A percentile compares a stretch with the other conserved stretches of the same genome.
These are phyloP conservation scores for Labrus mixtus DNA, from an alignment of 2,113 vertebrate genomes.

Conservation along the genomic window DNA sequence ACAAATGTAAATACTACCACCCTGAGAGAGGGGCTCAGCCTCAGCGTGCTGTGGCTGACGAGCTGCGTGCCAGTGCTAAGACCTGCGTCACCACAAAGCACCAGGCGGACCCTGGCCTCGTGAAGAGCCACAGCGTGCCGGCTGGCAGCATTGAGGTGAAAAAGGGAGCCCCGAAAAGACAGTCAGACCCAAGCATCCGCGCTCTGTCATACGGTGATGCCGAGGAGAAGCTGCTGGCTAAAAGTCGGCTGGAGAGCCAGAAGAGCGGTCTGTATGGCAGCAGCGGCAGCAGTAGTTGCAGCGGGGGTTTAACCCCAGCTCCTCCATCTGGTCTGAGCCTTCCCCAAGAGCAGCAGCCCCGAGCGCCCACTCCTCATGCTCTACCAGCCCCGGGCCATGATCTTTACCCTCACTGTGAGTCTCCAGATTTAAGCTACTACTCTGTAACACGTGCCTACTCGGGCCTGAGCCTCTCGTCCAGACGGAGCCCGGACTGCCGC, in stretches of 20 bases:
- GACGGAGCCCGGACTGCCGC: conserved; percentile 89
- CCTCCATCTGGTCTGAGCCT: conserved; percentile 86
- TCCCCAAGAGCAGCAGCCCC: conserved; percentile 89
- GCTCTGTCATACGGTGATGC: conserved; percentile 93
- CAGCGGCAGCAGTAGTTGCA: conserved; percentile 1
- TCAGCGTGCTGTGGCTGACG: conserved; percentile 96
- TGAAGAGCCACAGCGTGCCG: conserved; percentile 97
- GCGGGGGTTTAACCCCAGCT: conserved; percentile 72
- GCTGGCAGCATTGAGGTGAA: conserved; percentile 87
- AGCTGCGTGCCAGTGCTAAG: conserved; percentile 96
- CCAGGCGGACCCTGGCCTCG: conserved; percentile 87
- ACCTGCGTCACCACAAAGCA: conserved; percentile 88
- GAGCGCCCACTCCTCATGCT: conserved; percentile 80
- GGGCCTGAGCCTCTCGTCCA: conserved; percentile 87
- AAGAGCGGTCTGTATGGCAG: too few species aligned
- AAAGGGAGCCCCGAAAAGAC: conserved; percentile 89
- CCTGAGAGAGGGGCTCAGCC: conserved; percentile 95
- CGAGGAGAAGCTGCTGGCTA: conserved; percentile 94
- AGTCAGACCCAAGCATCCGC: conserved; percentile 93
- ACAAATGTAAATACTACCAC: conserved; percentile 99
- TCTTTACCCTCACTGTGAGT: conserved; percentile 94
- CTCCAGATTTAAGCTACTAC: conserved; percentile 93
- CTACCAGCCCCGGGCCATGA: conserved; percentile 87
- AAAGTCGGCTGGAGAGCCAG: conserved; percentile 79
- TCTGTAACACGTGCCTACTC: conserved; percentile 91